Evolutionary conservation across 2,797 vertebrate genomes (phyloP), one percentile per base, ranked within the genome.

Genomic region (Gymnodraco acuticeps): DNA sequence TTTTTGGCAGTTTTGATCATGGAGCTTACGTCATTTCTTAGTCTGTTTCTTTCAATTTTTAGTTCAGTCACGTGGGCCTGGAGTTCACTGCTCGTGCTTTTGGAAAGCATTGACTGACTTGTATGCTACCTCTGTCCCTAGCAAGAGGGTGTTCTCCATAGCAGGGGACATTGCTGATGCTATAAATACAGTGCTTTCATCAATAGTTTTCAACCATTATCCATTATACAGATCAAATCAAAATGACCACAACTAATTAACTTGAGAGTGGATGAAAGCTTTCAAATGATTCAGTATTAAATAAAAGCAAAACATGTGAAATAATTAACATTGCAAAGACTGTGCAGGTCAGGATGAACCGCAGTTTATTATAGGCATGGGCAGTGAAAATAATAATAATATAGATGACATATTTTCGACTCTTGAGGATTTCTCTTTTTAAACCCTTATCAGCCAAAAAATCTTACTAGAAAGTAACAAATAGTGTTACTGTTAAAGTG

Each of bases 381-480:
- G n/a, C 43, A n/a, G 50, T 43, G 9, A 50, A 19, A 2, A 52
- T 6, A n/a, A 33, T 2, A 53, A 45, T 5, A 6, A 33, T 33
- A 68, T n/a, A 45, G 15, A 33, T 33, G 6, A 33, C 33, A 33
- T 33, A 38, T 46, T n/a, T 52, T 51, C 1, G 16, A 54, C 19
- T 72, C 14, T 17, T 11, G 0, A 5, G 43, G 42, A 9, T 50
- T 48, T 69, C 42, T 46, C 9, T 62, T 56, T 31, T 33, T 38
- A 38, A 75, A 42, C 27, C 50, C 66, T 59, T 78, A 69, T 83
- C 77, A 45, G 63, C 48, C 50, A 17, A 5, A 64, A 53, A 58
- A 46, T 46, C 9, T 56, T 0, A 38, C 56, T 23, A 20, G 46
- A 51, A 72, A 69, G 50, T 41, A n/a, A 53, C 17, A 6, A 56